Conservation (phyloP, 2,888 invertebrate species). For the Sesamia inferens region DNA sequence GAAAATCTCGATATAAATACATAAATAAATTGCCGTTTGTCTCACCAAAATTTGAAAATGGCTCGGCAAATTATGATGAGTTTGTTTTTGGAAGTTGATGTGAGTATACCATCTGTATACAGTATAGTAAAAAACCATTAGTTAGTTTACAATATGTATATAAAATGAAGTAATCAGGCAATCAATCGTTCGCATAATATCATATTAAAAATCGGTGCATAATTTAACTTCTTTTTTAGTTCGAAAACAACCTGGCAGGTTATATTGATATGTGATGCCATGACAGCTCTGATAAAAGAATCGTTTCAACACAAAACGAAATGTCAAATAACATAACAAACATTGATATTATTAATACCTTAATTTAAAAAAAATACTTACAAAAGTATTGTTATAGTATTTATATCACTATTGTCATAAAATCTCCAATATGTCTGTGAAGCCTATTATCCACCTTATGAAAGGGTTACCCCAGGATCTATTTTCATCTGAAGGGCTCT, state of each 20-base stretch:
- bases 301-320: slow-evolving; percentile 8
- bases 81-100: not conserved
- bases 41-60: not conserved
- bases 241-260: slow-evolving; percentile 17
- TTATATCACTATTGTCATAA: not conserved
- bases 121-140: not conserved
- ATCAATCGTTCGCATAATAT: not conserved
- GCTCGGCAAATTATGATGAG: not conserved
- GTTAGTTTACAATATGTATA: not conserved
- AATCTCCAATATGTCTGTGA: slow-evolving; percentile 71
- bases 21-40: not conserved
- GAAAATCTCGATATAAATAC: not conserved
- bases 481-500: slow-evolving; percentile 74
- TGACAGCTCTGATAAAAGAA: not conserved
- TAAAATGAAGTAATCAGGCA: not conserved
- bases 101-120: not conserved
- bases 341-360: not conserved
- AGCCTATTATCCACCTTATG: slow-evolving; percentile 74
- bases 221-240: too few species aligned
- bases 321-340: slow-evolving; percentile 23
- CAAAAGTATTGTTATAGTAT: slow-evolving; percentile 6
- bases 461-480: slow-evolving; percentile 69
- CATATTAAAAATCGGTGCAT: too few species aligned
- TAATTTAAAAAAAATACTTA: not conserved
- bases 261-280: not conserved